Conservation (phyloP, 2,113 vertebrate genomes). For the Tychaedon coryphoeus region DNA sequence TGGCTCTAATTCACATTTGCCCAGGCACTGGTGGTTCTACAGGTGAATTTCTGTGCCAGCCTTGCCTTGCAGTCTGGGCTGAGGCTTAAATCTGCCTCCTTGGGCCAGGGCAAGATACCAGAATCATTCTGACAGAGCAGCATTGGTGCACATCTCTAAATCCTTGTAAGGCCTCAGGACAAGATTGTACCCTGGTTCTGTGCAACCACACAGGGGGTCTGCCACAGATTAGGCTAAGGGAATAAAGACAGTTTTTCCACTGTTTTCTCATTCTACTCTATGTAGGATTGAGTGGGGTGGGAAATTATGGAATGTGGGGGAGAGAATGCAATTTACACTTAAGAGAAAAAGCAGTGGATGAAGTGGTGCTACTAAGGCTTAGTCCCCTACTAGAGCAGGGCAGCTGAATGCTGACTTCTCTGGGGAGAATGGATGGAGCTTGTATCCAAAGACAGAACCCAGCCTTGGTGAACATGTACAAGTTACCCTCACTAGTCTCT, state of each 20-base stretch:
- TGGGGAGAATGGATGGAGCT: not conserved
- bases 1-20: accelerated
- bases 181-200: not conserved
- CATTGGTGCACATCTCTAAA: not conserved
- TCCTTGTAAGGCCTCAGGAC: not conserved
- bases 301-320: not conserved
- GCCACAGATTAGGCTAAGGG: not conserved
- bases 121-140: not conserved
- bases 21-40: not conserved
- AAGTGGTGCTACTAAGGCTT: not conserved
- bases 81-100: not conserved
- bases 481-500: not conserved
- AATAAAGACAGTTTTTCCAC: not conserved
- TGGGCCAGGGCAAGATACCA: not conserved
- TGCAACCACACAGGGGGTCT: not conserved
- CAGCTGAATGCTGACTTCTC: not conserved
- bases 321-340: not conserved
- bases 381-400: not conserved
- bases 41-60: not conserved
- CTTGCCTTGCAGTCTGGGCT: not conserved
- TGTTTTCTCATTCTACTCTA: not conserved
- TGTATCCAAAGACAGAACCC: not conserved
- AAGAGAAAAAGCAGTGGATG: not conserved
- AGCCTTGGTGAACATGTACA: not conserved
- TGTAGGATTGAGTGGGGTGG: no score